Percentiles rank a stretch among this genome's conserved stretches.
phyloP scores from a whole-genome alignment of 2,797 vertebrate genomes.

The Syngnathus rostellatus region DNA sequence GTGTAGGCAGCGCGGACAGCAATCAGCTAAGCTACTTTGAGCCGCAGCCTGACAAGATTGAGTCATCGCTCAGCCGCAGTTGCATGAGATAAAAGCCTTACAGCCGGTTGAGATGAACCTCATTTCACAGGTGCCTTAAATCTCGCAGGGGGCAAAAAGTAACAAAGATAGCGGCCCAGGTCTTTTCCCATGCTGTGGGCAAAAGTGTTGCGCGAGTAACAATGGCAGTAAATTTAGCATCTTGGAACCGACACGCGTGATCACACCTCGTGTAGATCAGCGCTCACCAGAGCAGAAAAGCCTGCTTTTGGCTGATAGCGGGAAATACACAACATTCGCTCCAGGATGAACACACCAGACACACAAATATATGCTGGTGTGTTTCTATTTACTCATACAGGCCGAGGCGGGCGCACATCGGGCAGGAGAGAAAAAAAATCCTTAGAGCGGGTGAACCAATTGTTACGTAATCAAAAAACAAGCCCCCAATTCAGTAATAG shows the following conservation, averaged over 20 bases:
- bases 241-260: constrained; percentile 31
- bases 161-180: constrained; percentile 34
- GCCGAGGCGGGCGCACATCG: neutral
- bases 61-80: constrained; percentile 36
- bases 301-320: constrained; percentile 34
- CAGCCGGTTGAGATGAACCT: constrained; percentile 32
- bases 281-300: constrained; percentile 31
- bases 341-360: neutral
- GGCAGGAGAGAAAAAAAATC: neutral
- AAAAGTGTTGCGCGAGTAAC: constrained; percentile 18
- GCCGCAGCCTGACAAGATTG: constrained; percentile 34
- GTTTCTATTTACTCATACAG: constrained; percentile 1
- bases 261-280: constrained; percentile 30
- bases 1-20: constrained; percentile 29
- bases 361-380: constrained; percentile 5
- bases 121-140: constrained; percentile 43
- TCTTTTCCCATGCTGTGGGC: neutral
- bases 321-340: constrained; percentile 6
- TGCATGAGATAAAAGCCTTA: constrained; percentile 29
- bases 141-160: constrained; percentile 35
- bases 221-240: constrained; percentile 41
- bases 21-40: constrained; percentile 38
- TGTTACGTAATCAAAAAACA: constrained; percentile 8
- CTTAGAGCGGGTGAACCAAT: neutral
- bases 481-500: constrained; percentile 7